Conservation (phyloP, 2,888 invertebrate genomes). For the Pemphredon lugubris region DNA sequence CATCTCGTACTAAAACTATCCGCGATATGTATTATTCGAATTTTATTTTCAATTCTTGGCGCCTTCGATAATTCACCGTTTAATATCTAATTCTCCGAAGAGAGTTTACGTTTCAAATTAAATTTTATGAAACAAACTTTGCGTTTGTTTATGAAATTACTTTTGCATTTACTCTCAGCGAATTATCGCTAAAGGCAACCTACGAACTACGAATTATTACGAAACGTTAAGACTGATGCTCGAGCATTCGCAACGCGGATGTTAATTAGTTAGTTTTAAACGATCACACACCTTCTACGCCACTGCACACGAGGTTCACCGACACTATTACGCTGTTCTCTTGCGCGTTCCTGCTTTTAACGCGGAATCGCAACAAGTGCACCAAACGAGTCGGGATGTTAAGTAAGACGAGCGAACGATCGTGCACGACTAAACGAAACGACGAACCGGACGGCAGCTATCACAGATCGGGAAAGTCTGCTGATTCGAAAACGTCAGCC, state of each 20-base stretch:
- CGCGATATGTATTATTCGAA: too few species aligned
- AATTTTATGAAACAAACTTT: too few species aligned
- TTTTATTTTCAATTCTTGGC: background rate
- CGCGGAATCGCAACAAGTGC: slow-evolving; percentile 10
- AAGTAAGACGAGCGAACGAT: slow-evolving; percentile 56
- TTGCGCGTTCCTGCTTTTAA: slow-evolving; percentile 9
- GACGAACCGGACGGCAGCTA: slow-evolving; percentile 54
- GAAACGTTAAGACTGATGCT: too few species aligned
- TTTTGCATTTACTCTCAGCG: too few species aligned
- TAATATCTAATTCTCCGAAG: background rate
- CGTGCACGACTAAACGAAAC: slow-evolving; percentile 63
- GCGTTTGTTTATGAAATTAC: too few species aligned
- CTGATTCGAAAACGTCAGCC: slow-evolving; percentile 36
- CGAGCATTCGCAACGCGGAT: too few species aligned
- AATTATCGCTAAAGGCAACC: too few species aligned
- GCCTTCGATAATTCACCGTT: too few species aligned
- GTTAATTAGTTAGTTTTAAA: too few species aligned
- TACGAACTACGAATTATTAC: too few species aligned
- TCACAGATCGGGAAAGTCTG: slow-evolving; percentile 55
- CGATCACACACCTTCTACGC: background rate
- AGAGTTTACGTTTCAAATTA: background rate
- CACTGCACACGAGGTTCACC: slow-evolving; percentile 3
- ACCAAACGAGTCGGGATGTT: slow-evolving; percentile 28
- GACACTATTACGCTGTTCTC: slow-evolving; percentile 8
- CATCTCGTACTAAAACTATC: too few species aligned